Conservation (phyloP, 2,888 invertebrate genomes). For the Rhogogaster chlorosoma region DNA sequence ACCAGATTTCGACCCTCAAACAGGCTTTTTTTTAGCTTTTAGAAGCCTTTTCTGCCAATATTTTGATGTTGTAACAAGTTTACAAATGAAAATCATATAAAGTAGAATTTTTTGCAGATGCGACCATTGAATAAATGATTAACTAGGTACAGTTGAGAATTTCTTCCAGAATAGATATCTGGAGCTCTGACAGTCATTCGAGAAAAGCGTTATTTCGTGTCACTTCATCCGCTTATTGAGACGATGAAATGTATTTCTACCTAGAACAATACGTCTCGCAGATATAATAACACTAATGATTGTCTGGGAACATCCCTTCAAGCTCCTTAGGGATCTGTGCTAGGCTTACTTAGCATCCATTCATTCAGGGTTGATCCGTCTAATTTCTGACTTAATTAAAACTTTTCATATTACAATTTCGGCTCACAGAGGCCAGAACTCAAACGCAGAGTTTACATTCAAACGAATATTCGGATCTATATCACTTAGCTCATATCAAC, state of each 20-base stretch:
- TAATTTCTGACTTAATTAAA: conserved; percentile 29
- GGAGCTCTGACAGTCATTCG: not conserved
- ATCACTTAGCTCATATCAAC: not conserved
- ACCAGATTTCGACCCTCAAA: not conserved
- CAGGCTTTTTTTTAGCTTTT: not conserved
- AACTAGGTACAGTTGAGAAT: not conserved
- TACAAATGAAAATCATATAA: not conserved
- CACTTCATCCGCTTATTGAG: not conserved
- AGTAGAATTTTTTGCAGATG: not conserved
- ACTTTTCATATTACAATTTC: conserved; percentile 25
- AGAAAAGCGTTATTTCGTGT: not conserved
- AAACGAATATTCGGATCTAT: not conserved
- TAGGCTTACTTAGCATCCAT: conserved; percentile 22
- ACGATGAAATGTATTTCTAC: not conserved
- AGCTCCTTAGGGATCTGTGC: not conserved
- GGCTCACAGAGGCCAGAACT: not conserved
- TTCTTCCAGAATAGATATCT: not conserved
- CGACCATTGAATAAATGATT: not conserved
- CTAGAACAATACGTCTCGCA: not conserved
- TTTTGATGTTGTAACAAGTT: not conserved
- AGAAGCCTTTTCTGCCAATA: not conserved
- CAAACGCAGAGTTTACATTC: not conserved
- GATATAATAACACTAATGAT: conserved; percentile 1
- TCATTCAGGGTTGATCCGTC: conserved; percentile 38
- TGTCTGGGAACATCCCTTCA: conserved; percentile 5